Base-by-base conservation (phyloP, 2,888 invertebrate species). In the Euspilapteryx auroguttella region DNA sequence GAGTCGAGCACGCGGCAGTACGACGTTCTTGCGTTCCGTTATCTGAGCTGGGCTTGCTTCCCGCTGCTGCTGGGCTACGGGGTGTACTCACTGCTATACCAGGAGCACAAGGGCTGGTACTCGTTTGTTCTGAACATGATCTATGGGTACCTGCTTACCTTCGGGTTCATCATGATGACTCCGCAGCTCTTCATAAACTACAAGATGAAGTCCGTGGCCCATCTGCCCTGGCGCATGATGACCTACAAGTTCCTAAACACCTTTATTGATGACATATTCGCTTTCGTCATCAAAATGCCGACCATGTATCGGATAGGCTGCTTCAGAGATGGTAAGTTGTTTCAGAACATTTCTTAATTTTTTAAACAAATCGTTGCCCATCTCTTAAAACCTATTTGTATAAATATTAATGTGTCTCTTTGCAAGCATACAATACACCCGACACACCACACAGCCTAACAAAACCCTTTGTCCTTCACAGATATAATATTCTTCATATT, bases 81-180 rank as follows among this genome's bases (percentile, higher is more conserved):
- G 10, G 79, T 94, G 22, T 99, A 99, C 61, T 97, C 98, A 0
- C 68, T 99, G 24, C 65, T 97, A 31, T 99, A 99, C 64, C 82
- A 89, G 40, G 98, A 99, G 58, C 98, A 99, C 65, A 95, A 92
- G 58, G 96, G 99, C 41, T 99, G 98, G 98, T 99, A 99, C 61
- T 98, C 97, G 8, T 99, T 94, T 78, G 82, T 96, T 21, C 81
- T 99, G 15, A 90, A 89, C 53, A 92, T 99, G 89, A 81, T 98
- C 34, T 99, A 99, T 65, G 98, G 99, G 30, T 99, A 96, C 65
- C 79, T 99, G 32, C 78, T 99, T 33, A 99, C 97, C 2, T 99
- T 99, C 61, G 96, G 99, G 34, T 99, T 99, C 59, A 99, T 99
- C 32, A 95, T 98, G 93, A 99, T 99, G 98, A 99, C 98, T n/a